Evolutionary conservation across 2,888 invertebrate genomes (phyloP).

Genomic region (Mantis religiosa): DNA sequence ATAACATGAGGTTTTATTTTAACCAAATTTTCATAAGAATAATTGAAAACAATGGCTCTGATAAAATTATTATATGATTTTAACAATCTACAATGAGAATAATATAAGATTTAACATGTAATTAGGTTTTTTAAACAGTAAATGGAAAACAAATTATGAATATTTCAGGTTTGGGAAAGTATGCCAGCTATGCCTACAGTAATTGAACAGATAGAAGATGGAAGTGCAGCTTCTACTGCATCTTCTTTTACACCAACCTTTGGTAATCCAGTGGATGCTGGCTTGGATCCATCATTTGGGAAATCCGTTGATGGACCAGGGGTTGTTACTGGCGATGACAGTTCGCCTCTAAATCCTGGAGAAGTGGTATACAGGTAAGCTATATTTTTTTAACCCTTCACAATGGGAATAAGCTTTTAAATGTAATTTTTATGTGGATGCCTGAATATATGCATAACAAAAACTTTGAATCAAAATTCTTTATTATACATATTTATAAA

Average conservation of each 20-base stretch:
- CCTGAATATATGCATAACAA: no score
- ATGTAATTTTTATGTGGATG: background rate
- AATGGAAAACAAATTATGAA: no score
- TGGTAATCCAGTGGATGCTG: slow-evolving; percentile 33
- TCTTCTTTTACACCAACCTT: slow-evolving; percentile 37
- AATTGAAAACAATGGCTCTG: no score
- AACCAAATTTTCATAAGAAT: no score
- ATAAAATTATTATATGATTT: no score
- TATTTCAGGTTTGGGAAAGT: slow-evolving; percentile 65
- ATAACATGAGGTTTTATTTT: no score
- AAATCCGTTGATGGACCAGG: slow-evolving; percentile 32
- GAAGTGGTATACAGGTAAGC: slow-evolving; percentile 30
- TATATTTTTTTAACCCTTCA: background rate
- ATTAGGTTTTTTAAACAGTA: background rate
- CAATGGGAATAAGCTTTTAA: no score
- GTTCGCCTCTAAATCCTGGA: slow-evolving; percentile 24
- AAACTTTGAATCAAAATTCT: no score
- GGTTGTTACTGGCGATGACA: slow-evolving; percentile 29
- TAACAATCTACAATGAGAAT: no score
- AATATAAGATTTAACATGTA: no score
- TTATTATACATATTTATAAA: no score
- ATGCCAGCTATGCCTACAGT: slow-evolving; percentile 45
- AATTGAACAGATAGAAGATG: slow-evolving; percentile 38
- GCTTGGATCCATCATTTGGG: slow-evolving; percentile 29
- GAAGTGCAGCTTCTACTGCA: slow-evolving; percentile 35